Conservation (phyloP, 2,113 vertebrate species). For the Sorex fumeus region DNA sequence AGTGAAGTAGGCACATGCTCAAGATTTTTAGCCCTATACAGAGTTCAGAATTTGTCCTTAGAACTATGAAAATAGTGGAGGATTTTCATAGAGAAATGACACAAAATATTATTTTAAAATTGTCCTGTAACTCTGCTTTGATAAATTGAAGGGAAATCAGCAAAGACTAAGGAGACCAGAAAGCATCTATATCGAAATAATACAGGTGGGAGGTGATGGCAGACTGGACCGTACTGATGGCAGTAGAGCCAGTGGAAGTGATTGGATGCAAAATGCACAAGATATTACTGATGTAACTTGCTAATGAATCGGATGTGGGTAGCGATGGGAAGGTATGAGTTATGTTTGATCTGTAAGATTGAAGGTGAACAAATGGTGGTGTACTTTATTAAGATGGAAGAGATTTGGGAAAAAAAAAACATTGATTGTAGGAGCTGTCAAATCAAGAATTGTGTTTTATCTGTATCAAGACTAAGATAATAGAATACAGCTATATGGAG, state of each 20-base stretch:
- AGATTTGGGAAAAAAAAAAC: not conserved
- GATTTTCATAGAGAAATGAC: not conserved
- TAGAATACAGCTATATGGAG: not conserved
- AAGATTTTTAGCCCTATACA: not conserved
- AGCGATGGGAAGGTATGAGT: not conserved
- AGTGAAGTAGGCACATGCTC: not conserved
- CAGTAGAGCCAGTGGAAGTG: not conserved
- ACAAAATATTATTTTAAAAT: slow-evolving; percentile 14
- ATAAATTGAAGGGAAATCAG: not conserved
- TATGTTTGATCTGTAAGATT: not conserved
- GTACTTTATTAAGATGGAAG: slow-evolving; percentile 1
- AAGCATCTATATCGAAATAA: not conserved
- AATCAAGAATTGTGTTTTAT: no score
- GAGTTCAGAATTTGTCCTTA: not conserved
- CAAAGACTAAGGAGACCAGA: not conserved
- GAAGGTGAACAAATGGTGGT: not conserved
- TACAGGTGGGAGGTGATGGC: not conserved
- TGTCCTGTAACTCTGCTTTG: not conserved
- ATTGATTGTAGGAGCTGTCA: not conserved
- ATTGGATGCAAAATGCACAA: not conserved
- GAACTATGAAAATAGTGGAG: not conserved
- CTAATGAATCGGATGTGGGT: not conserved
- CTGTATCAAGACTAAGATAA: not conserved
- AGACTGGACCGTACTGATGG: no score
- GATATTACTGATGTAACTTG: no score